Conservation (phyloP, 2,113 vertebrate genomes). For the Carollia perspicillata region DNA sequence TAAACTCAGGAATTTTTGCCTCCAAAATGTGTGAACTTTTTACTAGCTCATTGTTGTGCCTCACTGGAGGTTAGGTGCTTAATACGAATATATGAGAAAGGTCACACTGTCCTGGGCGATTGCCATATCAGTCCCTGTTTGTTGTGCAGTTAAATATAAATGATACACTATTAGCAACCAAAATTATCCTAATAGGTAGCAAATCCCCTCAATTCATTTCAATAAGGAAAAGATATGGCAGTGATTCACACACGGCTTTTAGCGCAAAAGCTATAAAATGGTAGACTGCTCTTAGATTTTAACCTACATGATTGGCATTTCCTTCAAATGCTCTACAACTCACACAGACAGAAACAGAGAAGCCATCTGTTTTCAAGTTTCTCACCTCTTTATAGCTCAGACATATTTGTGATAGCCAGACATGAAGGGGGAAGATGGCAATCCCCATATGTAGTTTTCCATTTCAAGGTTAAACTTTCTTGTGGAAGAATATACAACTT, state of each 20-base stretch:
- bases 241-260: not conserved
- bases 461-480: constrained; percentile 41
- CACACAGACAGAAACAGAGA: constrained; percentile 51
- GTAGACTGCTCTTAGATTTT: constrained; percentile 6
- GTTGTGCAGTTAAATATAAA: not conserved
- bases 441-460: not conserved
- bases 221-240: not conserved
- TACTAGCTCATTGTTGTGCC: not conserved
- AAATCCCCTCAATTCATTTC: not conserved
- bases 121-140: not conserved
- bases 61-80: not conserved
- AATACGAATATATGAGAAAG: not conserved
- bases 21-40: not conserved
- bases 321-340: constrained; percentile 45
- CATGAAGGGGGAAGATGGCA: constrained; percentile 27
- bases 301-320: constrained; percentile 61
- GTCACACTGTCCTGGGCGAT: not conserved
- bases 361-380: constrained; percentile 66
- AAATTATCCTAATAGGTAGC: not conserved
- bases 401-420: constrained; percentile 55
- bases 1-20: not conserved
- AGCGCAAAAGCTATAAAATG: constrained; percentile 30
- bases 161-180: not conserved
- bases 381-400: constrained; percentile 59
- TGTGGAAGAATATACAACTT: not conserved